phyloP scores from a whole-genome alignment of 2,797 vertebrate genomes.

The Syndactyla subalaris region DNA sequence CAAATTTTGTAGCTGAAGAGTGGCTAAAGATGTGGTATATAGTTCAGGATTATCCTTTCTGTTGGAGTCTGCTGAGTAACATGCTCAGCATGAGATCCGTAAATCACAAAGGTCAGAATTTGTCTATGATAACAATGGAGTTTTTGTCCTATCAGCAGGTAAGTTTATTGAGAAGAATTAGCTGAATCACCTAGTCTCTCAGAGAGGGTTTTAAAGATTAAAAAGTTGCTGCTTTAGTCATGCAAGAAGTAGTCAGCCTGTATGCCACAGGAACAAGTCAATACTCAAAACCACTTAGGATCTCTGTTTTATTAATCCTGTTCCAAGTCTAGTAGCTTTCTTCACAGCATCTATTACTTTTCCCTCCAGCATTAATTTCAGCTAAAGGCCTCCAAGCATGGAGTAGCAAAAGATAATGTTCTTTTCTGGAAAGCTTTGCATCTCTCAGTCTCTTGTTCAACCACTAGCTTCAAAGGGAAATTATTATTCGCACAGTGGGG shows the following conservation, averaged over 20 bases:
- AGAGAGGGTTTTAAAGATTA: neutral
- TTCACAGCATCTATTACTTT: neutral
- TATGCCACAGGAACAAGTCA: neutral
- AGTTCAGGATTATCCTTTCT: neutral
- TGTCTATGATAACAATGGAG: neutral
- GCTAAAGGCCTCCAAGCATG: neutral
- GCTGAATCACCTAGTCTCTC: neutral
- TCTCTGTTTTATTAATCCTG: neutral
- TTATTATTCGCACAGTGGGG: neutral
- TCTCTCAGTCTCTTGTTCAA: neutral
- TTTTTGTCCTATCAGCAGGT: neutral
- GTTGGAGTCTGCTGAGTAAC: neutral
- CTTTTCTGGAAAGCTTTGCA: neutral
- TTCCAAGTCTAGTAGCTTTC: neutral
- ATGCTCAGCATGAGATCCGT: neutral
- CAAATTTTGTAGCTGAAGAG: neutral
- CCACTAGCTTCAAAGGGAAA: neutral
- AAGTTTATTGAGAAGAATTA: neutral
- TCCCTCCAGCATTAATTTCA: neutral
- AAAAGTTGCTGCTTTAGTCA: neutral
- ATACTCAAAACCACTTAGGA: neutral
- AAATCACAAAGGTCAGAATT: neutral
- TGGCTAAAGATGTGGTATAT: neutral
- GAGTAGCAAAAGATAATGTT: neutral
- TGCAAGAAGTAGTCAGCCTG: neutral